A percentile compares a stretch with the other conserved stretches of the same genome.
Conservation (phyloP, 2,888 invertebrate species). For the Xestia xanthographa region DNA sequence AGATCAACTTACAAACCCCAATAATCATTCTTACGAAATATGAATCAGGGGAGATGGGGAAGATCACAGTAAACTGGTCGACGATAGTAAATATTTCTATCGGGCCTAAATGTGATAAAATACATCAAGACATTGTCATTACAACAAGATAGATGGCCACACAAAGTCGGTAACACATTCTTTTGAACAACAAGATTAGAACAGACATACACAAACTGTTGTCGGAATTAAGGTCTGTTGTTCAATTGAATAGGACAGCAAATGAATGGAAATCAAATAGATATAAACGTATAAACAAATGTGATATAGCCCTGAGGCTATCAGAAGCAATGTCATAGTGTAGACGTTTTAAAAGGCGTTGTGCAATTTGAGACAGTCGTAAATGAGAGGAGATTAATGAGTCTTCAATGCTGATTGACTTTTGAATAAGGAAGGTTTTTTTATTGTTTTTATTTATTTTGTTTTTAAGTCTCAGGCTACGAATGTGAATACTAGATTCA, state of each 20-base stretch:
- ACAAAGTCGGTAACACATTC: slow-evolving; percentile 81
- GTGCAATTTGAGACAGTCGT: slow-evolving; percentile 50
- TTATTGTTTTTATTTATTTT: slow-evolving; percentile 40
- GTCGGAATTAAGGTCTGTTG: slow-evolving; percentile 73
- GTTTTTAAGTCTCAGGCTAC: slow-evolving; percentile 5
- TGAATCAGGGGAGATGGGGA: slow-evolving; percentile 60
- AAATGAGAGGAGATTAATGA: slow-evolving; percentile 63
- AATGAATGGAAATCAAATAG: slow-evolving; percentile 62
- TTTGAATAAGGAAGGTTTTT: slow-evolving; percentile 46
- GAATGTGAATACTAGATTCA: slow-evolving; percentile 25
- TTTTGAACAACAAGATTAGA: slow-evolving; percentile 79
- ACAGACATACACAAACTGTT: slow-evolving; percentile 69
- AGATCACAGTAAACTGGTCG: slow-evolving; percentile 75
- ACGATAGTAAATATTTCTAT: slow-evolving; percentile 86
- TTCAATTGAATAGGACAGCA: slow-evolving; percentile 71
- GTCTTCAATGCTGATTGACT: slow-evolving; percentile 48
- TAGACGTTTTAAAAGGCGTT: slow-evolving; percentile 51
- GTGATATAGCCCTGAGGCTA: slow-evolving; percentile 47
- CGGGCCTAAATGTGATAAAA: slow-evolving; percentile 88
- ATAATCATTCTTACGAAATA: slow-evolving; percentile 26
- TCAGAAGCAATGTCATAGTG: slow-evolving; percentile 55
- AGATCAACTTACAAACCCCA: slow-evolving; percentile 48
- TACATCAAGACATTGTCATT: slow-evolving; percentile 90
- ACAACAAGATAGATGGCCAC: slow-evolving; percentile 85
- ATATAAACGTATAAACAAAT: slow-evolving; percentile 59